Evolutionary conservation across 2,888 invertebrate genomes (phyloP).

Genomic region (Hipparchia sbordonii): DNA sequence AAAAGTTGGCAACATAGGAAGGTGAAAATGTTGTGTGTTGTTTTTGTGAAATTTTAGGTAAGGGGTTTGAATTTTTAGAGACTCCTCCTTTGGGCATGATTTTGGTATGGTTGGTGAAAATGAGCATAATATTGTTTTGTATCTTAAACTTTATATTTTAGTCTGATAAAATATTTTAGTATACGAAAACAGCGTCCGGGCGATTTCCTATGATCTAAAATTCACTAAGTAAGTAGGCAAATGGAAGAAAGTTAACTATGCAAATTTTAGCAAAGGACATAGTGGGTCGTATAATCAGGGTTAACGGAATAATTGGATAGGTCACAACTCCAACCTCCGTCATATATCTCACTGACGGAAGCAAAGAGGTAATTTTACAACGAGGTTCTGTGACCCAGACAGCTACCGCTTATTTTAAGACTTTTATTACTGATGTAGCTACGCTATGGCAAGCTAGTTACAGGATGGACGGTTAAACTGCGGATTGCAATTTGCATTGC

Average conservation of each 20-base stretch:
- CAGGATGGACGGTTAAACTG: too few relatives aligned
- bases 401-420: slow-evolving; percentile 20
- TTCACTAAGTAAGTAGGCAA: neutral
- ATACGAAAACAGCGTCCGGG: slow-evolving; percentile 27
- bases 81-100: too few relatives aligned
- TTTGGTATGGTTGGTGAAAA: too few relatives aligned
- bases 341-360: slow-evolving; percentile 38
- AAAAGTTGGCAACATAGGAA: too few relatives aligned
- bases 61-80: too few relatives aligned
- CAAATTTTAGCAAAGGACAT: slow-evolving; percentile 19
- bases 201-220: slow-evolving; percentile 42
- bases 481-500: too few relatives aligned
- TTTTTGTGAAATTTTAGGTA: too few relatives aligned
- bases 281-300: slow-evolving; percentile 24
- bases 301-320: slow-evolving; percentile 32
- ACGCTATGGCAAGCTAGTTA: slow-evolving; percentile 2
- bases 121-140: too few relatives aligned
- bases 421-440: neutral
- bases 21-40: too few relatives aligned
- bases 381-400: slow-evolving; percentile 7
- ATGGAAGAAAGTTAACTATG: slow-evolving; percentile 10
- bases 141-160: too few relatives aligned
- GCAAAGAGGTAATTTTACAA: slow-evolving; percentile 36
- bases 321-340: slow-evolving; percentile 31
- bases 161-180: neutral